These are phyloP conservation scores for Emydoidea blandingii DNA, from an alignment of 2,797 vertebrate species.

Conservation along the genomic window DNA sequence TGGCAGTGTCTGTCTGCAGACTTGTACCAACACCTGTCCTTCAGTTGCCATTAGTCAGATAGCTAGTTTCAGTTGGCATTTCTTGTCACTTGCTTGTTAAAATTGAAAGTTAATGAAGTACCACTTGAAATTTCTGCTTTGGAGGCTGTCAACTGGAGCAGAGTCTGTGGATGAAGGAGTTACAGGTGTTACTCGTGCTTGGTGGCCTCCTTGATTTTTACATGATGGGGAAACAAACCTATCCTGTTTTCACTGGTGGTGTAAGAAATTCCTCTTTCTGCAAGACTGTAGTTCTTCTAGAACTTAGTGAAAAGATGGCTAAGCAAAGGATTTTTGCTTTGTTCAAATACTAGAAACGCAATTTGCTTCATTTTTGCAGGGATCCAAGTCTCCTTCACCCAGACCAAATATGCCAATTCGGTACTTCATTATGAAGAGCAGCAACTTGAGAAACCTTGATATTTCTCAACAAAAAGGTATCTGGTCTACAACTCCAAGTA, in stretches of 20 bases:
- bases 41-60: background rate
- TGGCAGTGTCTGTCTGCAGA: background rate
- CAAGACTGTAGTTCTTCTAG: background rate
- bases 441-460: constrained; percentile 89
- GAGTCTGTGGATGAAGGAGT: background rate
- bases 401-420: constrained; percentile 79
- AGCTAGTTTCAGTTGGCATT: background rate
- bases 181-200: background rate
- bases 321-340: background rate
- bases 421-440: constrained; percentile 97
- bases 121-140: background rate
- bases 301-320: background rate
- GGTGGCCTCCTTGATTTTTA: background rate
- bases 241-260: background rate
- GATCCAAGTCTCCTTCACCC: constrained; percentile 79
- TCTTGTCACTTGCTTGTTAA: background rate
- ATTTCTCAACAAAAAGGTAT: constrained; percentile 93
- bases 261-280: background rate
- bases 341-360: background rate
- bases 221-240: background rate
- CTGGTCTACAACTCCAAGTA: constrained; percentile 92
- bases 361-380: constrained; percentile 68
- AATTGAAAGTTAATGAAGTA: background rate
- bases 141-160: background rate
- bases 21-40: background rate